Conservation (phyloP, 23 tunicate species). For the Corella eumyota region DNA sequence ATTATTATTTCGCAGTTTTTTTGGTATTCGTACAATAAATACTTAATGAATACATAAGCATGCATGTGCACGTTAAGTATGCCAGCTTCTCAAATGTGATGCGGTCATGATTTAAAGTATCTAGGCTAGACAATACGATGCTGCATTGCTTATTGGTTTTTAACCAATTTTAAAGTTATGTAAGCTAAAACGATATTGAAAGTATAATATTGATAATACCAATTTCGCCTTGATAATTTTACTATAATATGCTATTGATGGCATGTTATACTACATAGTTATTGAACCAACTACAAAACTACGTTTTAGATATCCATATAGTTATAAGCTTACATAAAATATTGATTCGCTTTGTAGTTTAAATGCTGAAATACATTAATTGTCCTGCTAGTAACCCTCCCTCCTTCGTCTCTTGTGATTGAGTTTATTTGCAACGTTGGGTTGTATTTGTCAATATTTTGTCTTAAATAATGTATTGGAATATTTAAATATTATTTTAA, state of each 20-base stretch:
- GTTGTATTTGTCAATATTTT: constrained; percentile 11
- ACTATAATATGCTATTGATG: background rate
- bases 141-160: too few species aligned
- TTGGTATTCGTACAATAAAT: too few species aligned
- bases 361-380: constrained; percentile 44
- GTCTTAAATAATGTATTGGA: constrained; percentile 12
- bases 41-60: too few species aligned
- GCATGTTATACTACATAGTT: background rate
- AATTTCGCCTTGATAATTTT: too few species aligned
- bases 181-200: too few species aligned
- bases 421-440: constrained; percentile 17
- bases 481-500: background rate
- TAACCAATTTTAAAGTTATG: too few species aligned
- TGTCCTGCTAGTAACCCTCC: constrained; percentile 43
- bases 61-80: too few species aligned
- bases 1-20: too few species aligned
- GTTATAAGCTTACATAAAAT: constrained; percentile 69
- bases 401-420: constrained; percentile 20
- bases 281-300: background rate
- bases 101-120: too few species aligned
- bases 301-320: background rate
- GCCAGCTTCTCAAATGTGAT: too few species aligned
- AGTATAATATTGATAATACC: too few species aligned
- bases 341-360: constrained; percentile 21
- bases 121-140: too few species aligned